A percentile compares a stretch with the other conserved stretches of the same genome.
phyloP scores from a whole-genome alignment of 2,113 vertebrate genomes.

The Oreochromis aureus region DNA sequence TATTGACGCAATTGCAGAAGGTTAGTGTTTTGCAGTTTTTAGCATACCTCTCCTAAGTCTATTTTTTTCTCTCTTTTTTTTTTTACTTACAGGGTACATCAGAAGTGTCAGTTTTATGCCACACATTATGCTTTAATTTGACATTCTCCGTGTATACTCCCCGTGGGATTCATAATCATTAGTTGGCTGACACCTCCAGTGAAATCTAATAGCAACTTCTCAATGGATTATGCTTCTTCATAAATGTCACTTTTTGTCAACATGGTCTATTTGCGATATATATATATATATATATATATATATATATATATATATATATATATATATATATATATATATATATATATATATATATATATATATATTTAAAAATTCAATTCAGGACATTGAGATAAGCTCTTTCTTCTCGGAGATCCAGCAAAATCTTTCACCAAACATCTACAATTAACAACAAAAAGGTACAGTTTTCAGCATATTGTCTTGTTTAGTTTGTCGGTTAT shows the following conservation, averaged over 20 bases:
- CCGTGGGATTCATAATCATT: neutral
- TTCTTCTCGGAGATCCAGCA: neutral
- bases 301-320: neutral
- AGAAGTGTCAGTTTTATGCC: neutral
- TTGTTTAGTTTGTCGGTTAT: neutral
- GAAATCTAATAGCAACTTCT: neutral
- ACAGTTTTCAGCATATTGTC: neutral
- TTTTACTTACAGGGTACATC: neutral
- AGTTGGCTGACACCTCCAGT: neutral
- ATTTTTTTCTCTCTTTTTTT: neutral
- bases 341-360: neutral
- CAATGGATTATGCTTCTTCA: neutral
- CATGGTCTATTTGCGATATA: neutral
- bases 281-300: neutral
- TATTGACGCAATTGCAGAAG: neutral
- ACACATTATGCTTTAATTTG: neutral
- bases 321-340: neutral
- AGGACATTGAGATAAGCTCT: neutral
- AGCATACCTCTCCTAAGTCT: neutral
- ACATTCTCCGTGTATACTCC: neutral
- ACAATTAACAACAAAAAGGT: neutral
- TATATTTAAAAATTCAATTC: neutral
- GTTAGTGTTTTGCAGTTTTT: neutral
- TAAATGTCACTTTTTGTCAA: neutral
- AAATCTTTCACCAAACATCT: neutral